These are phyloP conservation scores for Drosophila mettleri DNA, from an alignment of 2,888 invertebrate genomes.

Conservation along the genomic window DNA sequence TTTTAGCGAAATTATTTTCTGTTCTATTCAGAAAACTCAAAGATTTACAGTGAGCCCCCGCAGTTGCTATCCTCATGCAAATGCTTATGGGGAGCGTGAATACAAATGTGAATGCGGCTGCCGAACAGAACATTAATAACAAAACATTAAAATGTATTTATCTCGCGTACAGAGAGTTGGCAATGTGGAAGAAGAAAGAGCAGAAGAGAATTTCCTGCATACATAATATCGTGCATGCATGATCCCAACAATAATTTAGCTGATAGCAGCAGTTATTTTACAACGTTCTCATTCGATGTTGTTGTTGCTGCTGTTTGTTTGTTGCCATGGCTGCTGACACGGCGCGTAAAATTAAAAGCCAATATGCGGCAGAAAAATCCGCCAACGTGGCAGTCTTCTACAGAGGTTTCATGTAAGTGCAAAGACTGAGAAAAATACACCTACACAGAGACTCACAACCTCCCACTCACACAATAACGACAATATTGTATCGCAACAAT, in stretches of 20 bases:
- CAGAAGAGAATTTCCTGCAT: conserved; percentile 22
- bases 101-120: conserved; percentile 14
- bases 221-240: conserved; percentile 49
- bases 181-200: not conserved
- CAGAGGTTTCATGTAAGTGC: conserved; percentile 28
- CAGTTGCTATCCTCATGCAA: conserved; percentile 29
- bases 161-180: conserved; percentile 12
- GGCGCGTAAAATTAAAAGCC: conserved; percentile 75
- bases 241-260: conserved; percentile 64
- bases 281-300: conserved; percentile 1
- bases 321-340: conserved; percentile 64
- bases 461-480: conserved; percentile 15
- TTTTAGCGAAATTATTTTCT: conserved; percentile 41
- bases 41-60: conserved; percentile 35
- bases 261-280: conserved; percentile 55
- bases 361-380: conserved; percentile 72
- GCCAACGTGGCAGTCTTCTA: conserved; percentile 61
- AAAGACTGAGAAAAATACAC: conserved; percentile 25
- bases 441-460: conserved; percentile 1
- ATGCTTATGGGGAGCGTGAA: conserved; percentile 10
- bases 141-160: conserved; percentile 51
- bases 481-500: conserved; percentile 63
- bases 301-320: conserved; percentile 13
- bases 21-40: conserved; percentile 9
- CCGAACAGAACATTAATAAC: conserved; percentile 53